phyloP scores from a whole-genome alignment of 2,113 vertebrate genomes.

The Hippocampus comes region DNA sequence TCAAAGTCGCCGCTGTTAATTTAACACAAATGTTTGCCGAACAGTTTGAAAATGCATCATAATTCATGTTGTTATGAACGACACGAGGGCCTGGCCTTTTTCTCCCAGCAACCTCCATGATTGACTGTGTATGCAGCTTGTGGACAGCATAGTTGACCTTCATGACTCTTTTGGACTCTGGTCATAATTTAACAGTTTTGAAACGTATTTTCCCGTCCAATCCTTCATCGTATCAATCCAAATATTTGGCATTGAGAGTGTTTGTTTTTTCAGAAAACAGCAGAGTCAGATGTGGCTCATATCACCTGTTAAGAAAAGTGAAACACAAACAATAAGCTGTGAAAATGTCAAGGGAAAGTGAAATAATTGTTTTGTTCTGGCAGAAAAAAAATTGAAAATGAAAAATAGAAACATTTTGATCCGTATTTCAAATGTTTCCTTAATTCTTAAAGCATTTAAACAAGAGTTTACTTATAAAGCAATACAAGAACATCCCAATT shows the following conservation, averaged over 20 bases:
- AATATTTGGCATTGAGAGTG: background rate
- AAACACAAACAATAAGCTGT: background rate
- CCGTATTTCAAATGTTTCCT: background rate
- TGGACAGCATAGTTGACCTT: background rate
- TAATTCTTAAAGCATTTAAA: background rate
- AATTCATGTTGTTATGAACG: background rate
- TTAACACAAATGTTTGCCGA: background rate
- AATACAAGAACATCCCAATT: too few relatives aligned
- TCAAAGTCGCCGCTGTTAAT: background rate
- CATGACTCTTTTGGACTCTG: background rate
- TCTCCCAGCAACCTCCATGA: background rate
- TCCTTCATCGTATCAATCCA: background rate
- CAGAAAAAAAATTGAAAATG: background rate
- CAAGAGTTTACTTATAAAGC: too few relatives aligned
- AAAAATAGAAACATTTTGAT: too few relatives aligned
- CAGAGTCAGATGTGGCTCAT: background rate
- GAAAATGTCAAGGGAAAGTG: background rate
- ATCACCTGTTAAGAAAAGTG: background rate
- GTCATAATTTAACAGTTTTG: background rate
- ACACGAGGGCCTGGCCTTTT: background rate
- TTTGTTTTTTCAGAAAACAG: slow-evolving; percentile 5
- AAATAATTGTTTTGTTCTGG: background rate
- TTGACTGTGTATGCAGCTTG: background rate
- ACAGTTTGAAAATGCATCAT: background rate
- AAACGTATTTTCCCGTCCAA: background rate